These are phyloP conservation scores for Sinotaia quadrata DNA, from an alignment of 2,888 invertebrate genomes.

Conservation along the genomic window DNA sequence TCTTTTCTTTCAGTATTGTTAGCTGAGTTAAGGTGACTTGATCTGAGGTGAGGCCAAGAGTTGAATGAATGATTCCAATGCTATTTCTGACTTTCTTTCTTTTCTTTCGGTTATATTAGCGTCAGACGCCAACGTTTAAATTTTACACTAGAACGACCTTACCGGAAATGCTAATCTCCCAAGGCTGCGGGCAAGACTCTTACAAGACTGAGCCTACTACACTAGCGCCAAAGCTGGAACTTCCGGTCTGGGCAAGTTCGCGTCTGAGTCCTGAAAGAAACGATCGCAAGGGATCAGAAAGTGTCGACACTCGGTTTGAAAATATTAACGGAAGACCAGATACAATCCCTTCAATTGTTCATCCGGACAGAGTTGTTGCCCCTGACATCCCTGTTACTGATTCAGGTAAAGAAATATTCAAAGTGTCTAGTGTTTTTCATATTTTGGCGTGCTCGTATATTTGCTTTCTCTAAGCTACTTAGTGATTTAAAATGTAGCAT, in stretches of 20 bases:
- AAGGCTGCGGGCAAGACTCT: slow-evolving; percentile 46
- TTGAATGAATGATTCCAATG: too few relatives aligned
- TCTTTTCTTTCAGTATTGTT: too few relatives aligned
- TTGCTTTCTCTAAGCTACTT: too few relatives aligned
- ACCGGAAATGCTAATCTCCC: slow-evolving; percentile 42
- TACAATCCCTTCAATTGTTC: background rate
- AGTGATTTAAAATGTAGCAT: too few relatives aligned
- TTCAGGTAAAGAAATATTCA: too few relatives aligned
- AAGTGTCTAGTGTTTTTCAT: too few relatives aligned
- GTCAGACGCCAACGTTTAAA: slow-evolving; percentile 37
- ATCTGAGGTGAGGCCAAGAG: too few relatives aligned
- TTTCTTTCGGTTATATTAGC: slow-evolving; percentile 23
- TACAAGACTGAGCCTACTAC: slow-evolving; percentile 25
- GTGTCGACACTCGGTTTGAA: slow-evolving; percentile 1
- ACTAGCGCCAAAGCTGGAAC: slow-evolving; percentile 32
- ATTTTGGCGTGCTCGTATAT: too few relatives aligned
- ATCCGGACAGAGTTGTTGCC: background rate
- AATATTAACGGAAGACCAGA: background rate
- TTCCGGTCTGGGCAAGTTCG: slow-evolving; percentile 31
- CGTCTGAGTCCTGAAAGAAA: slow-evolving; percentile 26
- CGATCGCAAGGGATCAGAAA: slow-evolving; percentile 1
- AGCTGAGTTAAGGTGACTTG: too few relatives aligned
- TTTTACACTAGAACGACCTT: slow-evolving; percentile 38
- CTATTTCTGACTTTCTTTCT: too few relatives aligned
- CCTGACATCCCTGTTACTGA: background rate